Base-by-base conservation (phyloP, 2,113 vertebrate species). In the Picathartes gymnocephalus region DNA sequence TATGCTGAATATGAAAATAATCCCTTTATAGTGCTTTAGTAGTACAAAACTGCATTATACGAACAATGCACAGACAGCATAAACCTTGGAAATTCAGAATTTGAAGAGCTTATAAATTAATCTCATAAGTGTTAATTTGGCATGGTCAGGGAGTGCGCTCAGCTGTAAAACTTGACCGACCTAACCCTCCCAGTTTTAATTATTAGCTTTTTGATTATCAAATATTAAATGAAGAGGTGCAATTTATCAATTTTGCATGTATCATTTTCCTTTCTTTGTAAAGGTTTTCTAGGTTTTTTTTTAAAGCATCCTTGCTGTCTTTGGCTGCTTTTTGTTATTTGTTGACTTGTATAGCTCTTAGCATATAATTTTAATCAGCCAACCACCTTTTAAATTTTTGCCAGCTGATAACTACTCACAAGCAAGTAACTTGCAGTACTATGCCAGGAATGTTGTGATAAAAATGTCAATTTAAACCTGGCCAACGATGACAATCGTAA, bases 71-170 rank as follows among this genome's bases (percentile, higher is more conserved):
- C 87, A 98, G 95, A 53, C 79, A 97, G 96, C 95, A 92, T 91
- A 97, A 97, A 96, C 96, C 96, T 97, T 74, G 57, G 96, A 97
- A 97, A 97, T 94, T 97, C 96, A 64, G 92, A 95, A 95, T 96
- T 78, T 94, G 97, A 97, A 97, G 91, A 96, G 97, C 93, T 97
- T 97, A 97, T 96, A 96, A 97, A 97, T 98, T 97, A 98, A 98
- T 97, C 97, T 97, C 79, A 2, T 96, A 97, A 97, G 69, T 88
- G 92, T 79, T 93, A 69, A 76, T 96, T 95, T 95, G 95, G 97
- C 97, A 92, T 96, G 88, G 93, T 97, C 93, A n/a, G 76, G 91
- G 92, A 95, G 80, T 22, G 88, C 6, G 24, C 78, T 97, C 83
- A 93, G 72, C 96, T 97, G 92, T 96, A 93, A 97, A 97, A 95